Conservation (phyloP, 1,140 invertebrate species). For the Eriosoma lanigerum region DNA sequence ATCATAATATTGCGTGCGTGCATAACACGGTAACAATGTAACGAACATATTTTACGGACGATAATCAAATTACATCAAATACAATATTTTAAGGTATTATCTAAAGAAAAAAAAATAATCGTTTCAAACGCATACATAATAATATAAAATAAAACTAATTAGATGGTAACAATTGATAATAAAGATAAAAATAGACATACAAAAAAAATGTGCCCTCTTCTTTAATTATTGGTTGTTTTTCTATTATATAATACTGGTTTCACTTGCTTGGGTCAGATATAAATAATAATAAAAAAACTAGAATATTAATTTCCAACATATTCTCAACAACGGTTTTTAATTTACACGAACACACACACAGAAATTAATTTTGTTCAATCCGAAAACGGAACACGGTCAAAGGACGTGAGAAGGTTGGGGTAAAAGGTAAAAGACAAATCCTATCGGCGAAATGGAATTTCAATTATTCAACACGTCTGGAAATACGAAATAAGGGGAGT, state of each 20-base stretch:
- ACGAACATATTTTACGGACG: neutral
- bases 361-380: no score
- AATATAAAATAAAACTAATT: neutral
- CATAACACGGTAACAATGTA: no score
- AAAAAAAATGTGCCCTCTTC: neutral
- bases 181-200: slow-evolving; percentile 16
- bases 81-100: neutral
- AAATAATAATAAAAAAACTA: no score
- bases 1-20: neutral
- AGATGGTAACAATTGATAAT: neutral
- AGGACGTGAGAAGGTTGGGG: no score
- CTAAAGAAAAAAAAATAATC: no score
- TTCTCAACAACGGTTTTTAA: no score
- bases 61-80: neutral
- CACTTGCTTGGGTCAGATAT: neutral
- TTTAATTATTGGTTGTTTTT: slow-evolving; percentile 22
- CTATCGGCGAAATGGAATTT: neutral
- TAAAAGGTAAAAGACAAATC: neutral
- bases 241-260: neutral
- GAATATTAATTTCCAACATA: no score
- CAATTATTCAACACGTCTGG: neutral
- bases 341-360: no score
- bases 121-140: neutral
- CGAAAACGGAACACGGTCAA: no score
- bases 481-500: neutral